These are phyloP conservation scores for Mastomys coucha DNA, from an alignment of 2,113 vertebrate species.

Conservation along the genomic window DNA sequence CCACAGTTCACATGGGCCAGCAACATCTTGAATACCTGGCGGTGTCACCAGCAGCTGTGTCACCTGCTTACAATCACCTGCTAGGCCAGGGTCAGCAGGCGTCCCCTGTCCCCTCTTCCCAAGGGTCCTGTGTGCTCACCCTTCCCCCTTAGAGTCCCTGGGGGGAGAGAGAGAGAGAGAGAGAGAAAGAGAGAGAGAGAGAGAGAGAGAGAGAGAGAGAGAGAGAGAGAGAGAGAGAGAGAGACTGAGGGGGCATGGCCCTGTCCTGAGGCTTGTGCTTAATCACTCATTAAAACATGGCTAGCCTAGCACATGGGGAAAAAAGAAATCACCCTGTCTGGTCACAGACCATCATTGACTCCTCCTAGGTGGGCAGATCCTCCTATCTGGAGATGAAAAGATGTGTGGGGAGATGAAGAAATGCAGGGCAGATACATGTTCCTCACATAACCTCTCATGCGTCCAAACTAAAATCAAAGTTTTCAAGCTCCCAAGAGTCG, in stretches of 20 bases:
- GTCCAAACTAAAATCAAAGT: not conserved
- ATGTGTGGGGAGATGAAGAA: conserved; percentile 9
- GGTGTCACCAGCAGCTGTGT: not conserved
- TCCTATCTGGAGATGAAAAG: not conserved
- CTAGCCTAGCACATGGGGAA: not conserved
- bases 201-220: not conserved
- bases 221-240: not conserved
- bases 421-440: not conserved
- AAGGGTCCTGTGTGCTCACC: not conserved
- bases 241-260: not conserved
- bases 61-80: not conserved
- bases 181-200: too few relatives aligned
- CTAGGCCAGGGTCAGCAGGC: not conserved
- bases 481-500: conserved; percentile 43
- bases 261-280: conserved; percentile 3
- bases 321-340: conserved; percentile 32
- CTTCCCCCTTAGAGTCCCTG: not conserved
- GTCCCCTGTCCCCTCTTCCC: not conserved
- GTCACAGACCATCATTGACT: not conserved
- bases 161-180: not conserved
- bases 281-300: not conserved
- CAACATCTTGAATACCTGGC: conserved; percentile 31
- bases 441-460: not conserved
- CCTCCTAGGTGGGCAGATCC: not conserved
- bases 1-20: rapidly evolving